Evolutionary conservation across 2,888 invertebrate genomes (phyloP), one percentile per base, ranked within the genome.

Genomic region (Nudaria mundana): DNA sequence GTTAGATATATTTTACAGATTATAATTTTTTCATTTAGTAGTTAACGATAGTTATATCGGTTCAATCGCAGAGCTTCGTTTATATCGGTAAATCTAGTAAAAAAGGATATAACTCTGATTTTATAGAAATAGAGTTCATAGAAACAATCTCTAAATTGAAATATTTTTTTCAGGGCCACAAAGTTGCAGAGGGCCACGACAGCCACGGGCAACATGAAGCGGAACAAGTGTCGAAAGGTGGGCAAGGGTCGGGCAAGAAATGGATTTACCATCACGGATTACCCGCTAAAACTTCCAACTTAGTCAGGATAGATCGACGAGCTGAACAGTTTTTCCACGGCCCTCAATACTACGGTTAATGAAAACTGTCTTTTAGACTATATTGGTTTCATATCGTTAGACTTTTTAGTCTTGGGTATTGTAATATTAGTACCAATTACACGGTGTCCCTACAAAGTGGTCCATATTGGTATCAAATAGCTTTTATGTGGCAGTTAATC

Each of bases 181-280:
- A 91, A 48, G 56, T 80, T 0, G 79, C 90, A 0, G 85, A 64
- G 0, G 93, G 93, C 0, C 85, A 91, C 44, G 91, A 92, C 20
- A 63, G 76, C 1, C 91, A 92, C 59, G 87, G 90, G 14, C 81
- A 87, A 2, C 86, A 90, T 36, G 75, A 81, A 1, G 58, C 75
- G 3, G 83, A 81, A 32, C 74, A 90, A 36, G 87, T 82, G 10
- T 76, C 89, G 24, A 88, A 91, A 35, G 82, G 69, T 0, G 87
- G 72, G 0, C 80, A 86, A 14, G 77, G 80, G 4, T 64, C 73
- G 0, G 91, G 90, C 1, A 91, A 91, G 63, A 90, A 91, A 49
- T 92, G 92, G 92, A 67, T 84, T n/a, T 90, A 81, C 68, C 87
- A 90, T 48, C 90, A 90, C 47, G 87, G 87, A 0, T 44, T 57